Conservation (phyloP, 2,113 vertebrate genomes). For the Seriola dumerili region DNA sequence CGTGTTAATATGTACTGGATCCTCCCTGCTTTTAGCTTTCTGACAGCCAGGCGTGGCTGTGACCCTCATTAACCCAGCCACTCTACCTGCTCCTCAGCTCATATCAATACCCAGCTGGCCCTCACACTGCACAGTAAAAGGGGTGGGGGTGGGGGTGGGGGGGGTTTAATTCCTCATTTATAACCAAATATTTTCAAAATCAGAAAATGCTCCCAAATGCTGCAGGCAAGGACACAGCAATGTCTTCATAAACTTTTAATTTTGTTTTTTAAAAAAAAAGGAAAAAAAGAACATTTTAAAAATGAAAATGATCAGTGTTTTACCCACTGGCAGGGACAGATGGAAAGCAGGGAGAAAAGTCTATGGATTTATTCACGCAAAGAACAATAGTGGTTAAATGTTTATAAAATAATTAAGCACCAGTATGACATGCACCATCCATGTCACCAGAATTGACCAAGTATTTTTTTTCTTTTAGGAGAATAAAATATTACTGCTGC, state of each 20-base stretch:
- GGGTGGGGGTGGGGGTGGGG: background rate
- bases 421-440: background rate
- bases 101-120: slow-evolving; percentile 62
- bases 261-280: slow-evolving; percentile 21
- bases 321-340: slow-evolving; percentile 38
- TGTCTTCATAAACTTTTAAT: slow-evolving; percentile 32
- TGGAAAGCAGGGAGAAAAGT: slow-evolving; percentile 16
- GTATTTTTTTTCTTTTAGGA: background rate
- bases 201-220: slow-evolving; percentile 19
- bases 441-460: background rate
- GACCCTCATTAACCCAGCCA: slow-evolving; percentile 76
- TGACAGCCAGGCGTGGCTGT: slow-evolving; percentile 44
- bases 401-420: slow-evolving; percentile 21
- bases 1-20: slow-evolving; percentile 53
- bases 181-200: slow-evolving; percentile 47
- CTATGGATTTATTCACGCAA: slow-evolving; percentile 16
- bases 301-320: slow-evolving; percentile 30
- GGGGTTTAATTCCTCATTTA: slow-evolving; percentile 37
- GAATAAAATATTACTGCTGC: background rate
- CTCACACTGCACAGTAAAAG: background rate
- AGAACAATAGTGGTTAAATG: slow-evolving; percentile 12
- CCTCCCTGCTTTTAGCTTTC: slow-evolving; percentile 36
- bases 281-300: slow-evolving; percentile 12
- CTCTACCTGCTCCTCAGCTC: slow-evolving; percentile 54
- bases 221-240: slow-evolving; percentile 50